Base-by-base conservation (phyloP, 1,140 invertebrate species). In the Solen grandis region DNA sequence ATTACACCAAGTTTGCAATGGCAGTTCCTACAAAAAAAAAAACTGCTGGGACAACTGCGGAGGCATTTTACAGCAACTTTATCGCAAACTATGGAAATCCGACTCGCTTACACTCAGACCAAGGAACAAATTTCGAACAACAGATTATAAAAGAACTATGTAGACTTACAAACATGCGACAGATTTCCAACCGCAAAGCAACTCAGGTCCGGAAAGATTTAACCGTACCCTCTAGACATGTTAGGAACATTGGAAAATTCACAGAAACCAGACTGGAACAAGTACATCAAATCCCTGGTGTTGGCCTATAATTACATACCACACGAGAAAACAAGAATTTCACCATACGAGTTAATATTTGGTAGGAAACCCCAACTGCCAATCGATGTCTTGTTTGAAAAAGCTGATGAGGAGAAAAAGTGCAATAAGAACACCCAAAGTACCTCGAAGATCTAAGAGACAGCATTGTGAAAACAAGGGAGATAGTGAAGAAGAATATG, bases 261-360 rank as follows among this genome's bases (percentile, higher is more conserved):
- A 14, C 55, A 84, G 52, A 82, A 82, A 35, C 10, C 8, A 4
- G 79, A 82, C 33, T 84, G 78, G 79, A 65, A 72, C 22, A 66
- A 29, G 1, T 60, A 77, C 46, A 33, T 84, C 13, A 27, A 13
- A 22, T 54, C 73, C 4, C 33, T 84, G 16, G 72, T 72, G 2
- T 70, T 76, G 62, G 65, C 79, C 2, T 81, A 84, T 46, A 84
- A 84, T 60, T 77, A 25, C 22, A 79, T 62, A 0, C 46, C 16
- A 5, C 83, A 84, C 62, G 80, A 84, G 36, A 50, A 72, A 0
- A 84, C 83, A 55, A 57, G 77, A 16, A 14, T 66, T 8, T 27
- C 55, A 33, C 78, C 82, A 55, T 84, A 38, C 54, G 69, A 63
- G 38, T 41, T 82, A 2, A 84, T 82, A 80, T 82, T 82, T 52